Conservation (phyloP, 2,113 vertebrate genomes). For the human (Homo sapiens) region GRCh38 chr7:132787501-132788000, state of each 20-base stretch:
- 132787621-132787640: background rate
- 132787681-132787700: background rate
- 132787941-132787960: rapidly evolving
- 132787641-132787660: background rate
- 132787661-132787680: background rate
- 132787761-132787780: background rate
- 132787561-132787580: background rate
- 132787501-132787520: background rate
- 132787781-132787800: background rate
- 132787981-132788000: background rate
- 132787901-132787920: background rate
- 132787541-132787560: background rate
- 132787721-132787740: background rate
- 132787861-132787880: background rate
- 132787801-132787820: background rate
- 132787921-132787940: background rate
- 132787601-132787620: background rate
- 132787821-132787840: background rate
- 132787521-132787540: background rate
- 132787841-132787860: background rate
- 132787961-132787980: rapidly evolving
- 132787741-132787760: background rate
- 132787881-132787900: background rate
- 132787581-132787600: background rate
- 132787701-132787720: background rate